Evolutionary conservation across 2,888 invertebrate species (phyloP), one percentile per base, ranked within the genome.

Genomic region (Lithophane socia): DNA sequence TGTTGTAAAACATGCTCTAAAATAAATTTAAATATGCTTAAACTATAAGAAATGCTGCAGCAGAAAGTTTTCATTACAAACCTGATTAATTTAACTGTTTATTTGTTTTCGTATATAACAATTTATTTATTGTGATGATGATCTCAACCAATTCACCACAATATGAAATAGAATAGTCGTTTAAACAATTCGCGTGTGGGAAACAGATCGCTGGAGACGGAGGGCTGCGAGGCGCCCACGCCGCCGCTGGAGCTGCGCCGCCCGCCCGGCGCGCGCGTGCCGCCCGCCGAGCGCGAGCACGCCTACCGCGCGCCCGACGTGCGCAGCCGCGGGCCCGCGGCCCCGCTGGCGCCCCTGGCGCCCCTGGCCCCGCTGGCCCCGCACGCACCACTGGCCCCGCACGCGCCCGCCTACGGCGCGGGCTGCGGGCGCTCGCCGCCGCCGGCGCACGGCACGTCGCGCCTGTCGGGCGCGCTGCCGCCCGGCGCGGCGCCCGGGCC

Each of bases 211-310:
- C 94, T 98, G 90, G 97, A 97, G 89, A 96, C 97, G 79, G 97
- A 97, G 86, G 97, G 97, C 37, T 97, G 97, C 76, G 97, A 97
- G 89, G 97, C 97, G 86, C 97, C 97, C 75, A 97, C 98, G 93
- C 98, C 98, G 87, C 98, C 98, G 52, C 94, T 98, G 89, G 98
- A 98, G 94, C 93, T 98, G 90, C 97, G 98, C 69, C 96, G 98
- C 86, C 96, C 95, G 88, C 97, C 97, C 65, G 96, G 97, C 77
- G 97, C 97, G 82, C 94, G 96, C 86, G 98, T 97, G 90, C 98
- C 97, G 54, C 83, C 98, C 65, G 70, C 61, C 58, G 69, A 72
- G 24, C 84, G 69, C 58, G 72, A 72, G 4, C 84, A 29, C 52
- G 97, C 97, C 87, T 98, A 98, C 93, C 96, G 92, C 75, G 75